Evolutionary conservation across 2,113 vertebrate genomes (phyloP).

Genomic region (Syngnathus typhle): DNA sequence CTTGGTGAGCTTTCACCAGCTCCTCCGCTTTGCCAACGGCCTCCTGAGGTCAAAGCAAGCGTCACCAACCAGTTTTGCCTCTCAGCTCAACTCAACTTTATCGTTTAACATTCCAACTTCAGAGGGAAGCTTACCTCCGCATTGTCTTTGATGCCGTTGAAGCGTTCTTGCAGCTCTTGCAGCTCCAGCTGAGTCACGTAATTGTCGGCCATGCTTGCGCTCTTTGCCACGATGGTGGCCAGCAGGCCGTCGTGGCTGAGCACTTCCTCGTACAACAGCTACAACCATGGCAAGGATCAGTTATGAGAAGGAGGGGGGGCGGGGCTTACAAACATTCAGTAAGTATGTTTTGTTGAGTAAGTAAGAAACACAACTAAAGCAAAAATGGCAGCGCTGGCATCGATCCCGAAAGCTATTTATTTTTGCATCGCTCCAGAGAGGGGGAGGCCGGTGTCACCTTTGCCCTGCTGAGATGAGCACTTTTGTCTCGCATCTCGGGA

Average conservation of each 20-base stretch:
- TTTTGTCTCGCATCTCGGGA: slow-evolving; percentile 87
- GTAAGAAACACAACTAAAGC: neutral
- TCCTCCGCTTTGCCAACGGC: slow-evolving; percentile 80
- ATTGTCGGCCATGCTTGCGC: slow-evolving; percentile 82
- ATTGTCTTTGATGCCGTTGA: slow-evolving; percentile 75
- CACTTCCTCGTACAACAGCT: slow-evolving; percentile 90
- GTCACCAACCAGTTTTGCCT: neutral
- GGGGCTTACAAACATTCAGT: no score
- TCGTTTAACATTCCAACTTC: no score
- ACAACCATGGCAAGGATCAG: slow-evolving; percentile 24
- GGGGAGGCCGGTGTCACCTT: slow-evolving; percentile 69
- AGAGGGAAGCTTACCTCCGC: slow-evolving; percentile 71
- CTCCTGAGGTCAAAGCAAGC: slow-evolving; percentile 64
- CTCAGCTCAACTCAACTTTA: no score
- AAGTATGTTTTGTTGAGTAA: neutral
- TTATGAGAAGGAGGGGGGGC: neutral
- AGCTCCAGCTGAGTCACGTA: slow-evolving; percentile 86
- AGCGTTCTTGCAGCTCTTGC: slow-evolving; percentile 91
- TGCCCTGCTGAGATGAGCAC: slow-evolving; percentile 79
- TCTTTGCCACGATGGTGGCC: slow-evolving; percentile 84
- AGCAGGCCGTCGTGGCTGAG: slow-evolving; percentile 80
- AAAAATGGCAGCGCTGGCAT: neutral
- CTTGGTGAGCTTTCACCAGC: slow-evolving; percentile 80
- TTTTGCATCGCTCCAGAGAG: neutral
- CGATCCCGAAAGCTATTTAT: neutral